Conservation (phyloP, 2,797 vertebrate genomes). For the Gymnoscopelus microlampas region DNA sequence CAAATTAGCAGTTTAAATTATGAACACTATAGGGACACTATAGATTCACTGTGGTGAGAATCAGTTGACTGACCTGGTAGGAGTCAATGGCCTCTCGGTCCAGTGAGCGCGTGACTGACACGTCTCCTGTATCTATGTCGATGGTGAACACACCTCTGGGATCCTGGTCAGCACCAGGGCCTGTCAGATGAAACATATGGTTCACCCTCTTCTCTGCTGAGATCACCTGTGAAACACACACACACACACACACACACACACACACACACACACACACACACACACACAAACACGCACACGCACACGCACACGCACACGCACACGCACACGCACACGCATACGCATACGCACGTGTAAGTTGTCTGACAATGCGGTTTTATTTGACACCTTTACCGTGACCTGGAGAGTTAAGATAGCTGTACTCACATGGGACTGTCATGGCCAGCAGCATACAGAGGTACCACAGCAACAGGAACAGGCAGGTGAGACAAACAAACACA, state of each 20-base stretch:
- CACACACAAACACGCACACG: slow-evolving; percentile 10
- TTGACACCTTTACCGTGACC: slow-evolving; percentile 1
- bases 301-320: slow-evolving; percentile 11
- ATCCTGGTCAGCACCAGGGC: slow-evolving; percentile 92
- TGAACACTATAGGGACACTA: slow-evolving; percentile 4
- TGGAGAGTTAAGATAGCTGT: slow-evolving; percentile 7
- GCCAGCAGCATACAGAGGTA: slow-evolving; percentile 48
- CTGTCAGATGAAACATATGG: slow-evolving; percentile 91
- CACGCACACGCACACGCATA: slow-evolving; percentile 20
- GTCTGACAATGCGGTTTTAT: slow-evolving; percentile 1
- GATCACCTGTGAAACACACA: slow-evolving; percentile 83
- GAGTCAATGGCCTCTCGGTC: slow-evolving; percentile 89
- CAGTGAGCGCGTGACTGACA: slow-evolving; percentile 89
- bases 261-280: slow-evolving; percentile 14
- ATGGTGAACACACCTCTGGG: slow-evolving; percentile 93
- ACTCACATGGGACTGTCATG: slow-evolving; percentile 77
- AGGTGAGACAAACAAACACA: slow-evolving; percentile 38
- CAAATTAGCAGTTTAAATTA: neutral
- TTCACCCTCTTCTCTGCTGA: slow-evolving; percentile 84
- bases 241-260: slow-evolving; percentile 18
- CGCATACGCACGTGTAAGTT: slow-evolving; percentile 6
- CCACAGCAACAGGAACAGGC: slow-evolving; percentile 35
- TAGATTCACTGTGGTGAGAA: neutral
- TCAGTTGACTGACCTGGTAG: slow-evolving; percentile 87
- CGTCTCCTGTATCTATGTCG: slow-evolving; percentile 88